Evolutionary conservation across 2,888 invertebrate genomes (phyloP).

Genomic region (Leptopterna dolabrata): DNA sequence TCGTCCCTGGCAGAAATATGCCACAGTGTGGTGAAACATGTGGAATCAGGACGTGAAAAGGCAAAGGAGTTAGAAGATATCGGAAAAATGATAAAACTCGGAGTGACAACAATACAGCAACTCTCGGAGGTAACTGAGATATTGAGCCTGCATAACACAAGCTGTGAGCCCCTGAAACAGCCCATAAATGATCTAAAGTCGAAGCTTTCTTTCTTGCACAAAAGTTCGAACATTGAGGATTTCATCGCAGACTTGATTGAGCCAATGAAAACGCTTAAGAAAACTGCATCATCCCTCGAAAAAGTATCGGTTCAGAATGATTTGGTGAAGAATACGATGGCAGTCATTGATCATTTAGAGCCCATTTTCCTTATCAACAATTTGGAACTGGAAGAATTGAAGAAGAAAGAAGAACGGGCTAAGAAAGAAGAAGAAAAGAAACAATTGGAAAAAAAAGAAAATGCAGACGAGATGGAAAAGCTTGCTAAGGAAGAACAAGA

Average conservation of each 20-base stretch:
- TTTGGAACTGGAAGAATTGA: conserved; percentile 18
- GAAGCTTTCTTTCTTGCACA: not conserved
- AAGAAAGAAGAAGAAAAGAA: not conserved
- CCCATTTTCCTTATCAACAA: conserved; percentile 28
- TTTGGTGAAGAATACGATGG: not conserved
- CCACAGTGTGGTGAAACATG: not conserved
- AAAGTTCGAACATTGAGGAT: conserved; percentile 30
- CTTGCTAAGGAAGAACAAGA: not conserved
- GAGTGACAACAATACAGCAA: conserved; percentile 4
- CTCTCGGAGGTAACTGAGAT: not conserved
- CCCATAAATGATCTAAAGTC: not conserved
- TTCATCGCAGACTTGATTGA: conserved; percentile 12
- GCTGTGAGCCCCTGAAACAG: not conserved
- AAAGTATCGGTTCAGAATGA: conserved; percentile 24
- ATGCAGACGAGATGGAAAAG: not conserved
- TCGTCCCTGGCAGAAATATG: not conserved
- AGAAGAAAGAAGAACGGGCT: conserved; percentile 9
- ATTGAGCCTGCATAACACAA: not conserved
- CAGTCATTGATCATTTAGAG: conserved; percentile 13
- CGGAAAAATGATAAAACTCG: not conserved
- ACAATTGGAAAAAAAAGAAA: not conserved
- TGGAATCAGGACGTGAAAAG: not conserved
- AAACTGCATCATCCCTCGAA: not conserved
- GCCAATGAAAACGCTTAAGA: not conserved
- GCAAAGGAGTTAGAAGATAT: not conserved